Conservation (phyloP, 2,113 vertebrate species). For the Microtus ochrogaster region DNA sequence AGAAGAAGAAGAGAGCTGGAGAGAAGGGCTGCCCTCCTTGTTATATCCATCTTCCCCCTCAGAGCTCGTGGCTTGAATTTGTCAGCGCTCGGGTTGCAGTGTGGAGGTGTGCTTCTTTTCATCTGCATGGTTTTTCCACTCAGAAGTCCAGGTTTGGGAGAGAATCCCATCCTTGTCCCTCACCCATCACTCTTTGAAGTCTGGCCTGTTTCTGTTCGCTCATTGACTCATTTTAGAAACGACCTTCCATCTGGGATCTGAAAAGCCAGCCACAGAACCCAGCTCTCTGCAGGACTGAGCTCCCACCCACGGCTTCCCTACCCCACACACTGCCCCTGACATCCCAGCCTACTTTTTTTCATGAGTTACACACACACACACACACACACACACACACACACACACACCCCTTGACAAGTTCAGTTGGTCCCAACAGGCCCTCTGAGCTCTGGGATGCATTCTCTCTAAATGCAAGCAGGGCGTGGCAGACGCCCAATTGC, state of each 20-base stretch:
- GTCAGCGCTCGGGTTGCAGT: background rate
- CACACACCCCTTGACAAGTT: background rate
- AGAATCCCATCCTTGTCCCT: background rate
- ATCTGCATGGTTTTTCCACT: background rate
- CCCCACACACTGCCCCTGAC: background rate
- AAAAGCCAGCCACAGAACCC: constrained; percentile 28
- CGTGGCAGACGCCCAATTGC: background rate
- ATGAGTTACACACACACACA: background rate
- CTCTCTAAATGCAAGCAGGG: constrained; percentile 49
- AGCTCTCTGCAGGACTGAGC: constrained; percentile 22
- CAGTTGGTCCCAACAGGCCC: background rate
- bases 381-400: constrained; percentile 29
- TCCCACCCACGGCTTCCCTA: background rate
- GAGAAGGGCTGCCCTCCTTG: background rate
- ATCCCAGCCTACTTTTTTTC: constrained; percentile 37
- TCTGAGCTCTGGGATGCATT: constrained; percentile 40
- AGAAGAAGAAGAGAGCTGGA: background rate
- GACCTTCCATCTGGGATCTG: constrained; percentile 45
- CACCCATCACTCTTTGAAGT: constrained; percentile 1
- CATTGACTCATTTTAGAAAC: constrained; percentile 66
- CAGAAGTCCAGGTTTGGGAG: background rate
- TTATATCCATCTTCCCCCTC: background rate
- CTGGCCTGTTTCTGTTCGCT: constrained; percentile 42
- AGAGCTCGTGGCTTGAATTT: constrained; percentile 12
- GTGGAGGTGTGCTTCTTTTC: constrained; percentile 8